Evolutionary conservation across 2,113 vertebrate species (phyloP), one percentile per base, ranked within the genome.

Genomic region (Speoplatyrhinus poulsoni): DNA sequence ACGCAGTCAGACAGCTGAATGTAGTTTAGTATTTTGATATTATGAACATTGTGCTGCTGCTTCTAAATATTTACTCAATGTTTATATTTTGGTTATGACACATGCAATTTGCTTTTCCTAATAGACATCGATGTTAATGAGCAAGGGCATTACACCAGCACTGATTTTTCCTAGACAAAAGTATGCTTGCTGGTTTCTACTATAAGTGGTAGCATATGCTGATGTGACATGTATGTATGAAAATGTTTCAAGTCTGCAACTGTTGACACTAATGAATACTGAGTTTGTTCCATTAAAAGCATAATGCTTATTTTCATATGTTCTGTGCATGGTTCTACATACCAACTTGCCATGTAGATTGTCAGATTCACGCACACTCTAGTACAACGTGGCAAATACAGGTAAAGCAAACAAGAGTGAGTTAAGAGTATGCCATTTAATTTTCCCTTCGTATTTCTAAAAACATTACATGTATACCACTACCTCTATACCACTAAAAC

Each of bases 401-500:
- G 26, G 26, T 26, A 26, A 26, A 33, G n/a, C 11, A 32, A 17
- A 32, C n/a, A 4, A 49, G 52, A 15, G n/a, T 11, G 66, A 62
- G 41, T 6, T 67, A 76, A 9, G 47, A 58, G 52, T 2, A 47
- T 79, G 81, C 74, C 83, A 82, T 85, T 65, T 41, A 6, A 55
- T 56, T 66, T 66, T 72, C 54, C 63, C 19, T 17, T 46, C 15
- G 56, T 3, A 26, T 59, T 67, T 81, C 59, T 72, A 85, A 89
- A 89, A 78, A 65, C 53, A 69, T 26, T 26, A 26, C 1, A 26
- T 26, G 2, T 26, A 26, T 26, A 82, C n/a, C 33, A 68, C 57
- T 62, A 67, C 26, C 62, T 70, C 26, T 26, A 26, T 26, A 26
- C 26, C 26, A 80, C 80, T 84, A 87, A 89, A 85, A 86, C 53